Conservation (phyloP, 2,888 invertebrate species). For the Pediacus dermestoides region DNA sequence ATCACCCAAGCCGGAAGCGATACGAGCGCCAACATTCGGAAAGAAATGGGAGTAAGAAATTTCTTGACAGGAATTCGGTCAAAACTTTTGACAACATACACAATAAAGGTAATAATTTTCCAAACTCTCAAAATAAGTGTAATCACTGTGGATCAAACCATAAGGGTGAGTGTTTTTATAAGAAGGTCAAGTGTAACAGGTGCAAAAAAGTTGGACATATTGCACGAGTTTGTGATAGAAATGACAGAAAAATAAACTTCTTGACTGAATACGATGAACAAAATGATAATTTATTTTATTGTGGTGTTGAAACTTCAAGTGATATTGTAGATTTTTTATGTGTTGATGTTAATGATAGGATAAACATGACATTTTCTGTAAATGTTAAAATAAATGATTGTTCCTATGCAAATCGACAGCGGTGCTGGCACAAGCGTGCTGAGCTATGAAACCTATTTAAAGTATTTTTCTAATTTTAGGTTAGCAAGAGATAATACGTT, state of each 20-base stretch:
- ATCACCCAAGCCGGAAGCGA: neutral
- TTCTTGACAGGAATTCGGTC: too few relatives aligned
- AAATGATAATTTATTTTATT: constrained; percentile 7
- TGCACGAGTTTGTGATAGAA: constrained; percentile 7
- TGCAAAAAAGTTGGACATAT: constrained; percentile 9
- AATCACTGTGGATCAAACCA: constrained; percentile 10
- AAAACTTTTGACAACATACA: too few relatives aligned
- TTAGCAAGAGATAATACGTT: constrained; percentile 7
- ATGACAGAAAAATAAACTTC: constrained; percentile 8
- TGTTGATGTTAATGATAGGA: too few relatives aligned
- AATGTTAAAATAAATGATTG: too few relatives aligned
- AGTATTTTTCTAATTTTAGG: constrained; percentile 11
- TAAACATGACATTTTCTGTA: too few relatives aligned
- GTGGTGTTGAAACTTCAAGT: neutral
- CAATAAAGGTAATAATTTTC: too few relatives aligned
- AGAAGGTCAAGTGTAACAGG: constrained; percentile 7
- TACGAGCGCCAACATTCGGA: too few relatives aligned
- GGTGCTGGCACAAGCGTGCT: constrained; percentile 8
- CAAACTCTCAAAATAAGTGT: constrained; percentile 13
- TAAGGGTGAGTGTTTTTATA: constrained; percentile 6
- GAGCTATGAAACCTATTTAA: constrained; percentile 8
- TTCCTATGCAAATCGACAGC: constrained; percentile 11
- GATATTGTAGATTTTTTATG: constrained; percentile 2
- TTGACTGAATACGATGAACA: too few relatives aligned
- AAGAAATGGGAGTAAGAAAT: too few relatives aligned